Evolutionary conservation across 2,888 invertebrate genomes (phyloP).

Genomic region (Ypsolopha scabrella): DNA sequence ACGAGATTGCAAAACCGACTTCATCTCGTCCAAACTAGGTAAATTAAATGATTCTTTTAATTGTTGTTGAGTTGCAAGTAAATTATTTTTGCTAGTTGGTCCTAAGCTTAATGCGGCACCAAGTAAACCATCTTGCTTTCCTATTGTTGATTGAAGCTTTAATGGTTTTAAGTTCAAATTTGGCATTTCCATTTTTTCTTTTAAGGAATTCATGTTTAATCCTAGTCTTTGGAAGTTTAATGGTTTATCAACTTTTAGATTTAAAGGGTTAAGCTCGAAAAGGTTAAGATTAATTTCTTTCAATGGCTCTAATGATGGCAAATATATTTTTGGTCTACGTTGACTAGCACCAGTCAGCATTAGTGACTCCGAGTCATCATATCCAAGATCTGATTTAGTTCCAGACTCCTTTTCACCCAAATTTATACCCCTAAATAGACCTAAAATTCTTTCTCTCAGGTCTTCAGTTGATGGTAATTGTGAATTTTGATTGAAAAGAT

Average conservation of each 20-base stretch:
- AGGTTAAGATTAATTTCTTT: slow-evolving; percentile 27
- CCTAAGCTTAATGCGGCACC: slow-evolving; percentile 22
- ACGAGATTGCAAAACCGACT: neutral
- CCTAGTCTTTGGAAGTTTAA: slow-evolving; percentile 16
- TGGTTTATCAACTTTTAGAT: slow-evolving; percentile 7
- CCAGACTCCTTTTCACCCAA: neutral
- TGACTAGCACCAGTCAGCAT: slow-evolving; percentile 32
- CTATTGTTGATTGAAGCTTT: slow-evolving; percentile 24
- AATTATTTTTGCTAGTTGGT: slow-evolving; percentile 11
- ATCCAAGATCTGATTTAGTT: neutral
- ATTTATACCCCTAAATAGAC: neutral
- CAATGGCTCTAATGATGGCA: slow-evolving; percentile 17
- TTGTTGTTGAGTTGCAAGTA: slow-evolving; percentile 2
- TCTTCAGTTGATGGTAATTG: neutral
- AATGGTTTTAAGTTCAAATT: slow-evolving; percentile 29
- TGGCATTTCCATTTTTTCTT: slow-evolving; percentile 29
- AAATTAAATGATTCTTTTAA: slow-evolving; percentile 10
- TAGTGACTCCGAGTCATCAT: slow-evolving; percentile 14
- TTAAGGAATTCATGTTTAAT: slow-evolving; percentile 27
- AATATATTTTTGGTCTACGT: slow-evolving; percentile 12
- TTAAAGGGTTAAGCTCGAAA: slow-evolving; percentile 23
- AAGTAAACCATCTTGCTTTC: slow-evolving; percentile 19
- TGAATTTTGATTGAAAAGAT: neutral
- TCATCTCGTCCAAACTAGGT: slow-evolving; percentile 16
- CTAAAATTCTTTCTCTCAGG: neutral